Percentiles rank a stretch among this genome's conserved stretches.
Conservation (phyloP, 1,140 invertebrate species). For the Littorina saxatilis region DNA sequence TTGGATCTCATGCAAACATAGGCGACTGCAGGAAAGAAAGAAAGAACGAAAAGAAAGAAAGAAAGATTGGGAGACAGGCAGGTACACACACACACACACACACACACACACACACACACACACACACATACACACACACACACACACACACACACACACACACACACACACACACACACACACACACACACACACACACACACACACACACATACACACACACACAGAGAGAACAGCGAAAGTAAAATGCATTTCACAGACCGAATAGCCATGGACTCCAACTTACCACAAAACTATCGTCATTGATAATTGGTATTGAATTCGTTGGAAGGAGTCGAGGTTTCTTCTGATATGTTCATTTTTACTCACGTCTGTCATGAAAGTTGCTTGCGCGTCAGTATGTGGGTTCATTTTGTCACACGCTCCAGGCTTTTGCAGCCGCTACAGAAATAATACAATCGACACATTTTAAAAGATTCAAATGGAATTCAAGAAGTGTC, state of each 20-base stretch:
- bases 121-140: slow-evolving; percentile 18
- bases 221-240: slow-evolving; percentile 2
- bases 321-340: not conserved
- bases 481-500: too few relatives aligned
- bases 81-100: not conserved
- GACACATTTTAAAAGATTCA: too few relatives aligned
- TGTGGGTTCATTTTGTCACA: too few relatives aligned
- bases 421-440: too few relatives aligned
- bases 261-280: not conserved
- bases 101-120: slow-evolving; percentile 30
- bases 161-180: slow-evolving; percentile 18
- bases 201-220: not conserved
- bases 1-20: not conserved
- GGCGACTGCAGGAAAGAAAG: not conserved
- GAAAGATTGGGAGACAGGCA: not conserved
- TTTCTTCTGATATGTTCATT: not conserved
- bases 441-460: too few relatives aligned
- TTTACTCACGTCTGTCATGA: not conserved
- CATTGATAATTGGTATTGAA: not conserved
- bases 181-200: not conserved
- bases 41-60: not conserved
- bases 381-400: not conserved
- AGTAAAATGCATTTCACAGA: not conserved
- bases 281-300: not conserved
- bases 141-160: slow-evolving; percentile 20